These are phyloP conservation scores for Seriola quinqueradiata DNA, from an alignment of 2,113 vertebrate genomes.

Conservation along the genomic window DNA sequence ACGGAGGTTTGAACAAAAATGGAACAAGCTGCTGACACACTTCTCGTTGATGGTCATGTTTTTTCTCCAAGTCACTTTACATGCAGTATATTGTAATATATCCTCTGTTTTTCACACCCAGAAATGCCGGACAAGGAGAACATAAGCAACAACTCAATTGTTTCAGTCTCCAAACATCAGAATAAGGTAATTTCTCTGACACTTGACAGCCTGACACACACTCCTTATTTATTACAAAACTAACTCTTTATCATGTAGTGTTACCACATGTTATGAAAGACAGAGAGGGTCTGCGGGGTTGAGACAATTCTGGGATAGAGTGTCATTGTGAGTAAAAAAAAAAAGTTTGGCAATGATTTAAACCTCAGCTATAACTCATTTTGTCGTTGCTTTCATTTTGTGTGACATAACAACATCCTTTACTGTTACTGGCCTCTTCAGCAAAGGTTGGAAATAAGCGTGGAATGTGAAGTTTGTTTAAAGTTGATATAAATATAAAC, in stretches of 20 bases:
- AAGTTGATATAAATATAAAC: conserved; percentile 73
- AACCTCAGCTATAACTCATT: neutral
- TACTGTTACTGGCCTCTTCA: neutral
- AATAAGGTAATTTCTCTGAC: conserved; percentile 86
- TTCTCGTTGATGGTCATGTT: neutral
- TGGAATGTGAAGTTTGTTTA: conserved; percentile 73
- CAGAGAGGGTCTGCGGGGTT: neutral
- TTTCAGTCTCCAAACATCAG: conserved; percentile 88
- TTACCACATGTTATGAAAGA: neutral
- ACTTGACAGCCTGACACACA: neutral
- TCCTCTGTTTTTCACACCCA: conserved; percentile 69
- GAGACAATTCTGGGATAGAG: neutral
- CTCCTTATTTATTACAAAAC: neutral
- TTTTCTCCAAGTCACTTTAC: neutral
- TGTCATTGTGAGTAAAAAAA: neutral
- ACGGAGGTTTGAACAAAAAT: neutral
- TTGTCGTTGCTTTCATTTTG: neutral
- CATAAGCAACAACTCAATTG: conserved; percentile 87
- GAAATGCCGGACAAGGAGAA: conserved; percentile 95
- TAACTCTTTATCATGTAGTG: neutral
- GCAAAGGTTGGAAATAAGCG: conserved; percentile 39
- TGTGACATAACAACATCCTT: conserved; percentile 46
- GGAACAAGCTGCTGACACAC: neutral
- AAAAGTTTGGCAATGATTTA: neutral
- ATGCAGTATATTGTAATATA: neutral